Conservation (phyloP, 2,888 invertebrate species). For the Dicycla oo region DNA sequence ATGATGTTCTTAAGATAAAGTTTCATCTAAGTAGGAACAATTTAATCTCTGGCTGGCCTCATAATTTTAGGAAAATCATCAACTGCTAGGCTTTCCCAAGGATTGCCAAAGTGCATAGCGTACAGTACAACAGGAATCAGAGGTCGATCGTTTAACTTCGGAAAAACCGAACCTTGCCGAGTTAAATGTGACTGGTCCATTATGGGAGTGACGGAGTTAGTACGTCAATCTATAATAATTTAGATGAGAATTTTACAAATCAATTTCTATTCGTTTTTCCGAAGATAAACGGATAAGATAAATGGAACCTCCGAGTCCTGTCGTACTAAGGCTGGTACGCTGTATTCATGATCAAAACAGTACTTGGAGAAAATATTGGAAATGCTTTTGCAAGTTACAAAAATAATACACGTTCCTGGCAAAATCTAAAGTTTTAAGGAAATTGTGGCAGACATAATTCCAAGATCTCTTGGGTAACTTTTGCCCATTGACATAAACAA, state of each 20-base stretch:
- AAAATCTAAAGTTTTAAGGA: not conserved
- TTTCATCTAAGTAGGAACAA: not conserved
- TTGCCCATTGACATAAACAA: no score
- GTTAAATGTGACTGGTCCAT: no score
- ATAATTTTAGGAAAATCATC: not conserved
- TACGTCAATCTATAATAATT: no score
- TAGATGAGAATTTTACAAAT: no score
- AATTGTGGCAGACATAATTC: not conserved
- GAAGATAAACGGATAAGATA: no score
- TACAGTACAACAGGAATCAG: no score
- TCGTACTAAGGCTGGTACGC: not conserved
- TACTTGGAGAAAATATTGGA: not conserved
- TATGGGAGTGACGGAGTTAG: no score
- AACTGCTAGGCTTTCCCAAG: not conserved
- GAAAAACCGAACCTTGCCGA: no score
- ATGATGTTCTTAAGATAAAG: not conserved
- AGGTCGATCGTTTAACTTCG: no score
- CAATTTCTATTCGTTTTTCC: no score
- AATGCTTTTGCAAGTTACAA: not conserved
- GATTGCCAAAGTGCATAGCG: not conserved
- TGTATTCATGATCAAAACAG: not conserved
- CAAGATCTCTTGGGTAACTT: not conserved
- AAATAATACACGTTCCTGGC: not conserved
- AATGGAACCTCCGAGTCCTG: no score
- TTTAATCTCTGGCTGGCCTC: not conserved